Evolutionary conservation across 2,797 vertebrate species (phyloP).

Genomic region (Anolis apletophallus): DNA sequence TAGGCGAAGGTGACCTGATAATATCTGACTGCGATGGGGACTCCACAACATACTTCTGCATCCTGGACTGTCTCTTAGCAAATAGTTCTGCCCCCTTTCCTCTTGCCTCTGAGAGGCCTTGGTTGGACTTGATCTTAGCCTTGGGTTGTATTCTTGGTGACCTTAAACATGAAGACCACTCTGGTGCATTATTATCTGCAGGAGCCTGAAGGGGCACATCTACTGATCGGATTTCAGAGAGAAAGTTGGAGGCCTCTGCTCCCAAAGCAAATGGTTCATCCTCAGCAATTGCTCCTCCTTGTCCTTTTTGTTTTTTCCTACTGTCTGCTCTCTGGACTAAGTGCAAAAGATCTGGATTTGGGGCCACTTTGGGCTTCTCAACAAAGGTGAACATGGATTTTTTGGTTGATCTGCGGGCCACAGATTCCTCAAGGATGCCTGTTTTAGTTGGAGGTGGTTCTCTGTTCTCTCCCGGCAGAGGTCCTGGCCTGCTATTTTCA

Average conservation of each 20-base stretch:
- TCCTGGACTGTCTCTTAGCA: conserved; percentile 92
- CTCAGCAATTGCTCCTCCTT: conserved; percentile 81
- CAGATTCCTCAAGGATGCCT: conserved; percentile 89
- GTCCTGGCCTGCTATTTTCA: conserved; percentile 64
- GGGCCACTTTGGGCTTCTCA: conserved; percentile 91
- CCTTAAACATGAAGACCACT: conserved; percentile 94
- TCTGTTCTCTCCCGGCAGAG: conserved; percentile 49
- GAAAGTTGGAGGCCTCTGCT: conserved; percentile 95
- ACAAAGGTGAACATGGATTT: conserved; percentile 99
- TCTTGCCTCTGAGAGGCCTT: conserved; percentile 88
- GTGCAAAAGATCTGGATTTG: conserved; percentile 94
- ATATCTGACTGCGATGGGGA: conserved; percentile 76
- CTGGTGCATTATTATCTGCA: conserved; percentile 72
- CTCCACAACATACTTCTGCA: conserved; percentile 94
- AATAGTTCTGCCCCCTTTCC: conserved; percentile 97
- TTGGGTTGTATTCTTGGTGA: conserved; percentile 88
- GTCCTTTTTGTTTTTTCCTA: conserved; percentile 86
- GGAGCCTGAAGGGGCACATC: conserved; percentile 38
- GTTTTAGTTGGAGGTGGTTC: conserved; percentile 77
- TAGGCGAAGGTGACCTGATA: conserved; percentile 90
- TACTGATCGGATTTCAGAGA: conserved; percentile 73
- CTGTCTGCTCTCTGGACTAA: conserved; percentile 92
- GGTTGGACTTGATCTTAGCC: conserved; percentile 85
- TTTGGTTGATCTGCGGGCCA: conserved; percentile 77
- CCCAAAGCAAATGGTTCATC: conserved; percentile 93